Evolutionary conservation across 2,113 vertebrate species (phyloP), one percentile per base, ranked within the genome.

Genomic region (Dasypus novemcinctus): DNA sequence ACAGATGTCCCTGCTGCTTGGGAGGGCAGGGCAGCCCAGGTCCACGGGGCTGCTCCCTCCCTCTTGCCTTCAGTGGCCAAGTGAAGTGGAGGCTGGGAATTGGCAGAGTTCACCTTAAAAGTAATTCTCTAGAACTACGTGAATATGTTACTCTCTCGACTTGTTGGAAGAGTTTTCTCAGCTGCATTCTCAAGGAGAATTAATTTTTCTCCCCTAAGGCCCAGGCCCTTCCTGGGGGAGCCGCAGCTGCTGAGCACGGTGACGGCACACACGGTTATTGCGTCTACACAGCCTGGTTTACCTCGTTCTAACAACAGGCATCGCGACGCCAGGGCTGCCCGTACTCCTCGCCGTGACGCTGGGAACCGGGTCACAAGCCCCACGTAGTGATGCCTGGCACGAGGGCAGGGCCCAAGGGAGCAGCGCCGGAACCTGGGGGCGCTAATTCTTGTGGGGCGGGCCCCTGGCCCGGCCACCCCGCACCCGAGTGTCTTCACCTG

Each of bases 401-500:
- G 9, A 10, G 8, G 21, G 27, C 14, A 54, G 36, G 0, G 14
- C n/a, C 23, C n/a, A 2, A 4, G 8, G 69, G 29, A 29, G 17
- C 61, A 5, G 2, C 27, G 5, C 41, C 7, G 21, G 63, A 25
- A 2, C 11, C 9, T 41, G 2, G 7, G 18, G n/a, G n/a, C n/a
- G n/a, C n/a, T n/a, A n/a, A n/a, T n/a, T n/a, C n/a, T n/a, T n/a
- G 5, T 10, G 61, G 29, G 25, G 54, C 14, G 5, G 21, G 59
- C 20, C 59, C 59, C 49, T 52, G 7, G 49, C 49, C 49, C n/a
- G n/a, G n/a, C 5, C n/a, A 18, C 7, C 78, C 57, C n/a, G n/a
- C 1, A 7, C n/a, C 12, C n/a, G 2, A 2, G 13, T 2, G 61
- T 18, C 31, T 43, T 1, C 27, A 5, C 41, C 6, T 29, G 61